Evolutionary conservation across 2,113 vertebrate genomes (phyloP).

Genomic region (Hippolais icterina): DNA sequence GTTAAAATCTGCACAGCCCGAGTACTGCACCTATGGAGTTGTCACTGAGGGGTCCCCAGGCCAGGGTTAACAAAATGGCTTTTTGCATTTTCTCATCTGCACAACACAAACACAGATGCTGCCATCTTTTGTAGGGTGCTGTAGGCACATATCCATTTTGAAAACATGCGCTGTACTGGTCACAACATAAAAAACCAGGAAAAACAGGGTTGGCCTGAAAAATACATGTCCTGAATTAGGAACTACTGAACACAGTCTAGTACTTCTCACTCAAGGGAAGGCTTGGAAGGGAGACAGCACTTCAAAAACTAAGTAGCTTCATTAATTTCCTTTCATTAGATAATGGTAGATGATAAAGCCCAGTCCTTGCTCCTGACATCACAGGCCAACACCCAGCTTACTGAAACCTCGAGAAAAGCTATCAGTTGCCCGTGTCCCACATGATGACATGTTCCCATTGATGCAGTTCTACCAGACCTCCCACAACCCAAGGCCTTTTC

Average conservation of each 20-base stretch:
- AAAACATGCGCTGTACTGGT: background rate
- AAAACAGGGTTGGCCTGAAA: background rate
- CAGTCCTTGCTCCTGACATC: background rate
- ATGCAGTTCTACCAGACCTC: background rate
- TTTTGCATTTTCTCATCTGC: background rate
- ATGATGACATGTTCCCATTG: background rate
- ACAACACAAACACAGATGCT: background rate
- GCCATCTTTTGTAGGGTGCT: background rate
- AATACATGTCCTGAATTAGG: background rate
- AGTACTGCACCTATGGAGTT: background rate
- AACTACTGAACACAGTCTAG: background rate
- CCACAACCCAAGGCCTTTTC: background rate
- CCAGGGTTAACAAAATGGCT: background rate
- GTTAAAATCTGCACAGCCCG: background rate
- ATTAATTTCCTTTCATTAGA: background rate
- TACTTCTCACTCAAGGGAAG: background rate
- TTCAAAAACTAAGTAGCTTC: background rate
- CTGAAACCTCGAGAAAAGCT: background rate
- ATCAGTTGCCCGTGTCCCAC: fast-evolving
- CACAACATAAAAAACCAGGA: background rate
- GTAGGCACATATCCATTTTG: background rate
- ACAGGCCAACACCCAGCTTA: background rate
- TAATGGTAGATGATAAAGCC: background rate
- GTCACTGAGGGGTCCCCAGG: background rate
- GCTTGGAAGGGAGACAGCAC: background rate